Evolutionary conservation across 2,888 invertebrate species (phyloP).

Genomic region (Notocelia uddmanniana): DNA sequence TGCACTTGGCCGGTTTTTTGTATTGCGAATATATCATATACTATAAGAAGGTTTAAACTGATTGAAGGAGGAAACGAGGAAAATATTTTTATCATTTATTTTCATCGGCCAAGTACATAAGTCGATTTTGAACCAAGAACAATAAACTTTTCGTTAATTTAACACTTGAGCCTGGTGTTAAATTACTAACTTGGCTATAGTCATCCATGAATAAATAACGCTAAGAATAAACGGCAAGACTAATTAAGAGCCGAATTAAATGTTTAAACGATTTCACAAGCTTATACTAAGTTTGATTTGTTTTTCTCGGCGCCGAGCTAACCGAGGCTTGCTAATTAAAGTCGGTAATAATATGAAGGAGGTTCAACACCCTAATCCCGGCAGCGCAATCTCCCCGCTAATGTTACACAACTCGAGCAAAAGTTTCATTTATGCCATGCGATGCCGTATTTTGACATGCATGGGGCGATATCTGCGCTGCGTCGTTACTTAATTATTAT

Average conservation of each 20-base stretch:
- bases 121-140: background rate
- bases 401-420: slow-evolving; percentile 44
- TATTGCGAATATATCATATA: too few species aligned
- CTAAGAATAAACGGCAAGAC: slow-evolving; percentile 43
- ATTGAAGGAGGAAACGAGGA: too few species aligned
- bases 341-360: slow-evolving; percentile 47
- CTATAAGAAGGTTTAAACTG: too few species aligned
- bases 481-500: background rate
- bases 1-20: too few species aligned
- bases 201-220: slow-evolving; percentile 37
- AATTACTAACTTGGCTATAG: slow-evolving; percentile 33
- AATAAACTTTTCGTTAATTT: slow-evolving; percentile 13
- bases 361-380: slow-evolving; percentile 45
- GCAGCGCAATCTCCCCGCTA: slow-evolving; percentile 27
- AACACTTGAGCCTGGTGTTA: slow-evolving; percentile 28
- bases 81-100: background rate
- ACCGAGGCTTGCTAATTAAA: slow-evolving; percentile 47
- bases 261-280: slow-evolving; percentile 43
- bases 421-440: slow-evolving; percentile 46
- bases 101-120: background rate
- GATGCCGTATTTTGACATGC: slow-evolving; percentile 34
- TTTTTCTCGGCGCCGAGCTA: slow-evolving; percentile 42
- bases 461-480: slow-evolving; percentile 21
- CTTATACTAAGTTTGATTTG: slow-evolving; percentile 46
- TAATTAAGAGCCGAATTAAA: slow-evolving; percentile 44